Evolutionary conservation across 2,888 invertebrate genomes (phyloP), one percentile per base, ranked within the genome.

Genomic region (Atherix ibis): DNA sequence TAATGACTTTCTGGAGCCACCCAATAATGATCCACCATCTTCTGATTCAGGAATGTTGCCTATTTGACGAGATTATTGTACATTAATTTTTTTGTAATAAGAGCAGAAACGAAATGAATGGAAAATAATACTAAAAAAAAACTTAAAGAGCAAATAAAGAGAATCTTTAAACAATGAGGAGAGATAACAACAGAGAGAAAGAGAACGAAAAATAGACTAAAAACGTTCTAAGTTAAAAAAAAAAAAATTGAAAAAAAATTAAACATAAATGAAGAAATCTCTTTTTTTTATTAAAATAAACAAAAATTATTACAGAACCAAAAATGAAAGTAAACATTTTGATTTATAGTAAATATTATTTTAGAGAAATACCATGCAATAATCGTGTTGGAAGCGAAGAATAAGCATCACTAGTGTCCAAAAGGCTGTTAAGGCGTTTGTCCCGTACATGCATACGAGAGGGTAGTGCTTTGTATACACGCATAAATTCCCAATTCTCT

Each of bases 1-100:
- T 39, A 84, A 64, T 32, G 83, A 84, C 34, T 80, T 73, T 36
- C 81, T 68, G 13, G 82, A 83, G 17, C 82, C 79, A 39, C 70
- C 68, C 35, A 76, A 53, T 40, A 71, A 65, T 18, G 81, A 81
- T 47, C 72, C 72, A 14, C 75, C 75, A 52, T 82, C 82, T 48
- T 67, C 67, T 22, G 46, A 46, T 36, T 46, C 46, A 13, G 46
- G 44, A 31, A 44, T 37, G 35, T 44, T 36, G 29, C 43, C 42
- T 42, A 14, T 15, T n/a, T n/a, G n/a, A n/a, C n/a, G n/a, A n/a
- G n/a, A n/a, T n/a, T n/a, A n/a, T n/a, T n/a, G n/a, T n/a, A n/a
- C n/a, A 27, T 27, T 6, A 27, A 12, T 22, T 22, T 6, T 9
- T 6, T 8, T 22, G 22, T 27, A n/a, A n/a, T n/a, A n/a, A 5